Evolutionary conservation across 1,140 invertebrate genomes (phyloP), one percentile per base, ranked within the genome.

Genomic region (Hylyphantes graminicola): DNA sequence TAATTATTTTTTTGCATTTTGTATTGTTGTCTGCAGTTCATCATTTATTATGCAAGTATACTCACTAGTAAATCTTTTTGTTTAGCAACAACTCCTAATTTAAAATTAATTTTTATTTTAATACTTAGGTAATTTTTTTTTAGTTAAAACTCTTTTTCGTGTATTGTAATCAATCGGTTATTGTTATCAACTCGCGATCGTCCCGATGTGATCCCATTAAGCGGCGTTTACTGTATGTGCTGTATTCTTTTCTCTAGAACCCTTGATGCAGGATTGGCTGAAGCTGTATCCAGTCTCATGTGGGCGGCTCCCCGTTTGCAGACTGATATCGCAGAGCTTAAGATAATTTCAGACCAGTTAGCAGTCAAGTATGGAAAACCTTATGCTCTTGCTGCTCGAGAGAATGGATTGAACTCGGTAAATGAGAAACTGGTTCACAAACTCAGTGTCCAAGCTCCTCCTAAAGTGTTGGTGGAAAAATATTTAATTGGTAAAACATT

Each of bases 371-470:
- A 99, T 92, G 98, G 98, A 0, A 96, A 96, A 88, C 94, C 95
- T 82, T 99, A 97, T 91, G 94, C 93, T 2, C 94, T 96, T 87
- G 93, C 94, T 9, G 97, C 96, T 79, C 92, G 94, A 79, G 94
- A 94, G 86, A 94, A 95, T 88, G 90, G 92, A 13, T 89, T 95
- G 9, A 93, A 94, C 79, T 95, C 94, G 51, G 95, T 98, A 50
- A 98, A 96, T 88, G 95, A 97, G 86, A 98, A 99, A 90, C 89
- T 99, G 8, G 97, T 98, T 89, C 96, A 98, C 88, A 99, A 99
- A 91, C 91, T 99, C 89, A 94, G 95, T 59, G 94, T 99, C 5
- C 96, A 98, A 88, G 96, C 97, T 63, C 98, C 98, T 5, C 96
- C 97, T 0, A 99, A 98, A 89, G 90, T 98, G 77, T 91, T 99